Conservation (phyloP, 2,113 vertebrate genomes). For the Anhinga anhinga region DNA sequence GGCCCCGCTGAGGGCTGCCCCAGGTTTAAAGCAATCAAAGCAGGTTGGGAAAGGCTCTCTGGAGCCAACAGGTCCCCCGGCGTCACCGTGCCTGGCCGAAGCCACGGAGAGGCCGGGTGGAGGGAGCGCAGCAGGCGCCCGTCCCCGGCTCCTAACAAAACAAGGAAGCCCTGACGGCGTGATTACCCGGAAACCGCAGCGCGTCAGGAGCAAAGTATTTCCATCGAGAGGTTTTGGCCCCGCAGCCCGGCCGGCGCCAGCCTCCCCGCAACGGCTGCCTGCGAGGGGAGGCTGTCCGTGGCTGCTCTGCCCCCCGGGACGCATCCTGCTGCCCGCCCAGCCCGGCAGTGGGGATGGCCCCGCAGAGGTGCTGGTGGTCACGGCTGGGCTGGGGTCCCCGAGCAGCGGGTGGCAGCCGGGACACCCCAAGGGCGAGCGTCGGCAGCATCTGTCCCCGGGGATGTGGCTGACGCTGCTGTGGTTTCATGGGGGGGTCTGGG, state of each 20-base stretch:
- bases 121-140: not conserved
- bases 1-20: not conserved
- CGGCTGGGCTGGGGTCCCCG: rapidly evolving
- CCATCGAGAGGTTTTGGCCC: conserved; percentile 2
- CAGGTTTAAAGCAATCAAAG: not conserved
- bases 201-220: not conserved
- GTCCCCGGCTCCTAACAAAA: conserved; percentile 25
- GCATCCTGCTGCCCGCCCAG: not conserved
- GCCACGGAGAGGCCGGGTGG: not conserved
- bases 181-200: conserved; percentile 36
- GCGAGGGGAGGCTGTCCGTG: not conserved
- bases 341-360: not conserved
- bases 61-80: not conserved
- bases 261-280: not conserved
- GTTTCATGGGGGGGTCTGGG: not conserved
- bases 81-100: not conserved
- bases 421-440: no score
- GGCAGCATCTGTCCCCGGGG: rapidly evolving
- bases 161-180: conserved; percentile 41
- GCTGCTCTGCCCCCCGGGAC: not conserved
- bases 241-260: conserved; percentile 26
- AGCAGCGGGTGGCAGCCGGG: not conserved
- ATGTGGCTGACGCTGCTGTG: not conserved
- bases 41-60: not conserved
- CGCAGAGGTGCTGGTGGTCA: not conserved